These are phyloP conservation scores for Rhagonycha fulva DNA, from an alignment of 2,888 invertebrate genomes.

Conservation along the genomic window DNA sequence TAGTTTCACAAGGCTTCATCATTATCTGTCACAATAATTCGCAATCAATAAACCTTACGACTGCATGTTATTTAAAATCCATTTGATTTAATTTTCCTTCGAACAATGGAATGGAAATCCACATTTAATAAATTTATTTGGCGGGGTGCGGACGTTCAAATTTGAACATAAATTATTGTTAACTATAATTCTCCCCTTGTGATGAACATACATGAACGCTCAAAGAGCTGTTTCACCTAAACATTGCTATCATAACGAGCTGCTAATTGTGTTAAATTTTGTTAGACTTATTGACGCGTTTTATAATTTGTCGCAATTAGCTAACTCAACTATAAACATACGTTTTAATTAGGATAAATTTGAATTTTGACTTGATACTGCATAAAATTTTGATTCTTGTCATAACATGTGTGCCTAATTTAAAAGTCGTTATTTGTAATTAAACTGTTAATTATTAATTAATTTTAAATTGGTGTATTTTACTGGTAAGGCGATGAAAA, in stretches of 20 bases:
- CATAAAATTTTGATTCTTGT: not conserved
- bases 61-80: conserved; percentile 34
- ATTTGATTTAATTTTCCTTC: conserved; percentile 15
- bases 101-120: not conserved
- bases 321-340: not conserved
- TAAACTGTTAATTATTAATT: not conserved
- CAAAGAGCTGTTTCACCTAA: conserved; percentile 24
- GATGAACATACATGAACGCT: conserved; percentile 14
- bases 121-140: not conserved
- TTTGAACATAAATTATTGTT: conserved; percentile 4
- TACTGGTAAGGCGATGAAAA: not conserved
- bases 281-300: conserved; percentile 12
- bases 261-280: conserved; percentile 19
- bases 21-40: conserved; percentile 39
- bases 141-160: not conserved
- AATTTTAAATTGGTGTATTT: not conserved
- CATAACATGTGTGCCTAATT: not conserved
- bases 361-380: not conserved
- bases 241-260: conserved; percentile 24
- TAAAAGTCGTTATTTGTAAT: not conserved
- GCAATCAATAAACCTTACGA: conserved; percentile 39
- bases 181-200: conserved; percentile 16
- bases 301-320: conserved; percentile 13
- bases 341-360: not conserved
- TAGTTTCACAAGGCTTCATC: conserved; percentile 36